Evolutionary conservation across 2,113 vertebrate genomes (phyloP).

Genomic region (Coptodon bakossiorum): DNA sequence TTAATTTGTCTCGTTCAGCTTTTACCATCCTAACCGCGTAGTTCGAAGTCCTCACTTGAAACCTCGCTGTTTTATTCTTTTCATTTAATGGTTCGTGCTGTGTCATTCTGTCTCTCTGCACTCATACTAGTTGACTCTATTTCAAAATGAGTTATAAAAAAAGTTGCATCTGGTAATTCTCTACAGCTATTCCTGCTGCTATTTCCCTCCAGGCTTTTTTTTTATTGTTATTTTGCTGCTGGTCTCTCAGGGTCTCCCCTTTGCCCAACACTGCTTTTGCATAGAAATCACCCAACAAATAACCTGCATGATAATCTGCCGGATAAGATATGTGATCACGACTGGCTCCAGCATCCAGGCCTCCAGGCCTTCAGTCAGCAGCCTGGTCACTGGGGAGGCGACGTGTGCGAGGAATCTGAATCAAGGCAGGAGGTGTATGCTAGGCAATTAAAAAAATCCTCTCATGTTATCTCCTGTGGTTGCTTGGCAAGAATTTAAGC

Average conservation of each 20-base stretch:
- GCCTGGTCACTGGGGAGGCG: neutral
- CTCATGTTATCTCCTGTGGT: neutral
- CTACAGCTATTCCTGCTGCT: neutral
- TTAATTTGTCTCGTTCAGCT: neutral
- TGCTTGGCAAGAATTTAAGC: neutral
- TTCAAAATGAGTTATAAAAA: neutral
- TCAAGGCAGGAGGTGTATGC: neutral
- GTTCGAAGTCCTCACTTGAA: neutral
- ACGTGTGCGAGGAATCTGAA: neutral
- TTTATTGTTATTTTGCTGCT: neutral
- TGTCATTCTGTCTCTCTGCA: neutral
- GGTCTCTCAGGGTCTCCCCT: neutral
- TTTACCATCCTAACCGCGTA: neutral
- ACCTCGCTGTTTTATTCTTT: neutral
- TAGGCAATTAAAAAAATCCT: neutral
- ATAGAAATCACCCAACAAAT: neutral
- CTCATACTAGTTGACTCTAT: neutral
- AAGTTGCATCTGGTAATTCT: neutral
- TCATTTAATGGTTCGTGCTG: neutral
- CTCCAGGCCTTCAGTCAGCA: neutral
- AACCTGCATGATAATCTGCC: neutral
- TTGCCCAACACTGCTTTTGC: neutral
- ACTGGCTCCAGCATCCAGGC: neutral
- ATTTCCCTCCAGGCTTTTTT: neutral
- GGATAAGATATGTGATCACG: neutral